Percentiles rank a stretch among this genome's conserved stretches.
phyloP scores from a whole-genome alignment of 2,113 vertebrate species.

The Thinocorus orbignyianus region DNA sequence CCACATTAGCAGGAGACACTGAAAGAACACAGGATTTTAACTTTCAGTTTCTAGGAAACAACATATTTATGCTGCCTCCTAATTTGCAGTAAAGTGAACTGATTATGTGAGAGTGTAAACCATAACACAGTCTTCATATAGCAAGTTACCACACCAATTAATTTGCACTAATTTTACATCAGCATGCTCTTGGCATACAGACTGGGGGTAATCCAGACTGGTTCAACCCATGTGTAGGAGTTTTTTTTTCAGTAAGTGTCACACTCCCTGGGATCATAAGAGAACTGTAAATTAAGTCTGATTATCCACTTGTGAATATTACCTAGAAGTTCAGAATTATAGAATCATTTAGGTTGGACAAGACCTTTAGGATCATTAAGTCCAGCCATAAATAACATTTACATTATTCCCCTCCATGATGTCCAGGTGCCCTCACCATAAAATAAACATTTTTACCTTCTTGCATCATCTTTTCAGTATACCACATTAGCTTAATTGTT shows the following conservation, averaged over 20 bases:
- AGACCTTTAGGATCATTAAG: background rate
- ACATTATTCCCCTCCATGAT: background rate
- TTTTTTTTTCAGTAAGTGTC: background rate
- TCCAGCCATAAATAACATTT: background rate
- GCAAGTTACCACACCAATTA: background rate
- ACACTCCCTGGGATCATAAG: background rate
- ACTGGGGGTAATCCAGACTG: background rate
- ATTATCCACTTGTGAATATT: background rate
- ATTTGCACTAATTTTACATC: background rate
- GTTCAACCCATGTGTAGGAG: background rate
- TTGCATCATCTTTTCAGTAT: background rate
- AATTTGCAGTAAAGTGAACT: background rate
- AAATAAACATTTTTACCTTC: background rate
- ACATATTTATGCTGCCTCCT: background rate
- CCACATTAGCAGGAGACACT: background rate
- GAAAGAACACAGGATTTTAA: background rate
- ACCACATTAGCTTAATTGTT: background rate
- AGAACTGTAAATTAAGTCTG: background rate
- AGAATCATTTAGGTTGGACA: background rate
- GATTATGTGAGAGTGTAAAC: background rate
- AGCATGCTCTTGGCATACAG: background rate
- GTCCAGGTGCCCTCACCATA: background rate
- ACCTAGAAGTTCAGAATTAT: background rate
- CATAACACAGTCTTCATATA: background rate
- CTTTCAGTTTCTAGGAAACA: background rate